Conservation (phyloP, 2,797 vertebrate genomes). For the Lepidocolaptes lacrymiger region DNA sequence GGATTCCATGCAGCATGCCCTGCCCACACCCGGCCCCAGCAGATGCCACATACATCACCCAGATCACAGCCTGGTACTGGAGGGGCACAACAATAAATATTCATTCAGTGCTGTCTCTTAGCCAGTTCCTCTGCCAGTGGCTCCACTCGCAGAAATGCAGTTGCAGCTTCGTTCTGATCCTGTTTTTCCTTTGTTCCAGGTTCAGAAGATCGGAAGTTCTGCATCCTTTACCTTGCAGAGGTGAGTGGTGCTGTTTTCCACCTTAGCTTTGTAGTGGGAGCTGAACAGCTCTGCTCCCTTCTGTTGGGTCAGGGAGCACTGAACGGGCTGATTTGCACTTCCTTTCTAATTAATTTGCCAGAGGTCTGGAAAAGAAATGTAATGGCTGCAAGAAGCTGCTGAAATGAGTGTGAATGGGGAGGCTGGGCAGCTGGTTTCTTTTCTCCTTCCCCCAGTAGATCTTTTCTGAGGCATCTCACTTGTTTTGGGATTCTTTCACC, state of each 20-base stretch:
- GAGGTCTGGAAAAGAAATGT: background rate
- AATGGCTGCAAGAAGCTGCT: background rate
- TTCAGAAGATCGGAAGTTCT: slow-evolving; percentile 89
- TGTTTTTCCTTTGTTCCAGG: slow-evolving; percentile 72
- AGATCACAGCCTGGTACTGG: slow-evolving; percentile 54
- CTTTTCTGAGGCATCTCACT: background rate
- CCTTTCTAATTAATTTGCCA: background rate
- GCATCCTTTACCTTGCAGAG: slow-evolving; percentile 93
- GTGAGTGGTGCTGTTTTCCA: slow-evolving; percentile 78
- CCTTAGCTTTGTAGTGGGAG: background rate
- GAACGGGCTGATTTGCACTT: background rate
- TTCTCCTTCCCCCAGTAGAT: background rate
- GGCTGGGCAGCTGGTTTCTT: background rate
- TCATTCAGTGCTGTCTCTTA: background rate
- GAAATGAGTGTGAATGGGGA: background rate
- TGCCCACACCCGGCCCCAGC: background rate
- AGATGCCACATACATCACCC: slow-evolving; percentile 28
- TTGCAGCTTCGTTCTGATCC: background rate
- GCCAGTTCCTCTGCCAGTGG: background rate
- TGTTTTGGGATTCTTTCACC: background rate
- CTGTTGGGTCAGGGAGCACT: background rate
- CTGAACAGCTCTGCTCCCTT: background rate
- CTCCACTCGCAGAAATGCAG: background rate
- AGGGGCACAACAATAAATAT: background rate
- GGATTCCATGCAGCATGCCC: background rate